A percentile compares a stretch with the other conserved stretches of the same genome.
Conservation (phyloP, 2,797 vertebrate species). For the Oophaga sylvatica region DNA sequence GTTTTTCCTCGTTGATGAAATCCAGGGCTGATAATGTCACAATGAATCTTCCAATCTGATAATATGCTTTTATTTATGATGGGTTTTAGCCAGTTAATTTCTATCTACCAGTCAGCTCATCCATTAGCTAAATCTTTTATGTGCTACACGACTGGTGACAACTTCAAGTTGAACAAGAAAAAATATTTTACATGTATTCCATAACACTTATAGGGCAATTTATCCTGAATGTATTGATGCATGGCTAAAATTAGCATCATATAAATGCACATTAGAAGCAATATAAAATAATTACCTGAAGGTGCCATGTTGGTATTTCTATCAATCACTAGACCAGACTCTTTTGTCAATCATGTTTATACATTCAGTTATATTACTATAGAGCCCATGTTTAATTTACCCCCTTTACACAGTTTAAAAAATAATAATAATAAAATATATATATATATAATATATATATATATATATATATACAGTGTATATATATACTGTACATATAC, state of each 20-base stretch:
- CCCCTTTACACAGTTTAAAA: too few relatives aligned
- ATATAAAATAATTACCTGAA: not conserved
- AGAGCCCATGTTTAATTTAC: too few relatives aligned
- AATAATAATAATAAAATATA: too few relatives aligned
- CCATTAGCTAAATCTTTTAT: constrained; percentile 15
- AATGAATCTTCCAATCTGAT: constrained; percentile 24
- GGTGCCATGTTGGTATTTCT: not conserved
- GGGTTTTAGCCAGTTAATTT: not conserved
- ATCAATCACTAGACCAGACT: too few relatives aligned
- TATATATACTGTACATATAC: too few relatives aligned
- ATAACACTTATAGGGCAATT: not conserved
- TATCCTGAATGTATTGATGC: not conserved
- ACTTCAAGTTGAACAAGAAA: not conserved
- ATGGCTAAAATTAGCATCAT: not conserved
- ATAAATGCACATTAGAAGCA: not conserved
- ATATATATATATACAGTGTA: too few relatives aligned
- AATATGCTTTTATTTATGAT: constrained; percentile 29
- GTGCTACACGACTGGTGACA: constrained; percentile 11
- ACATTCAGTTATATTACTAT: too few relatives aligned
- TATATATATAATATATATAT: too few relatives aligned
- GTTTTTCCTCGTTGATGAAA: constrained; percentile 24
- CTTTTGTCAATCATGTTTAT: too few relatives aligned
- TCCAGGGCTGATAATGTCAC: constrained; percentile 23
- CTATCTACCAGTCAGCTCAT: not conserved
- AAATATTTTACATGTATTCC: constrained; percentile 5